Percentiles rank a stretch among this genome's conserved stretches.
Conservation (phyloP, 1,140 invertebrate genomes). For the Hesperophylax magnus region DNA sequence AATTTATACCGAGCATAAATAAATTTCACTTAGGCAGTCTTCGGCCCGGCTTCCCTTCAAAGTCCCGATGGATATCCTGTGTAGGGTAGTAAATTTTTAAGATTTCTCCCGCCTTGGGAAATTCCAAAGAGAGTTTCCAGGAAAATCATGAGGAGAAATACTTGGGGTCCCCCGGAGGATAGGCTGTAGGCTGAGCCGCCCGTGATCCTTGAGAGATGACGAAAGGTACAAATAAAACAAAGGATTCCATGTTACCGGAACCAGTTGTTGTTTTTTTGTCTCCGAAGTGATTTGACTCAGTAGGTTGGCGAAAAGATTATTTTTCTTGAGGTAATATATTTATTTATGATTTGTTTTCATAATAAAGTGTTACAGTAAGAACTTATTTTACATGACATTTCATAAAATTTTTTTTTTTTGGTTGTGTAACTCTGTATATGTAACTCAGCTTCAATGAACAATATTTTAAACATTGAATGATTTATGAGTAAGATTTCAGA, state of each 20-base stretch:
- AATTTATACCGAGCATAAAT: constrained; percentile 22
- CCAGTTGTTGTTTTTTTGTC: too few species aligned
- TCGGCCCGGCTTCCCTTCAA: neutral
- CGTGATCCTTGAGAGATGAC: constrained; percentile 23
- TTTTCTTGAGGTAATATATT: too few species aligned
- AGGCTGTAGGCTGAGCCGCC: neutral
- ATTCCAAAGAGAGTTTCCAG: constrained; percentile 34
- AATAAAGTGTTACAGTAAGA: too few species aligned
- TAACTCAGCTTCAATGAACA: too few species aligned
- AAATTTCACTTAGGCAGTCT: constrained; percentile 17
- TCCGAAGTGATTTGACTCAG: too few species aligned
- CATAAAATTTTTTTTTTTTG: too few species aligned
- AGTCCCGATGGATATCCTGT: constrained; percentile 29
- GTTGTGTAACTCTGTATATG: too few species aligned
- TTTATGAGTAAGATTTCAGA: too few species aligned
- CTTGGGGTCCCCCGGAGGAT: neutral
- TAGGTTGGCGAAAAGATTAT: too few species aligned
- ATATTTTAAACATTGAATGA: too few species aligned
- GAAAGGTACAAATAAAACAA: constrained; percentile 9
- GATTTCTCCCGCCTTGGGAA: constrained; percentile 39
- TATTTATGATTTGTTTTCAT: too few species aligned
- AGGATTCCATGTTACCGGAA: neutral
- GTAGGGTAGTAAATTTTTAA: constrained; percentile 37
- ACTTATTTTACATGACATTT: too few species aligned
- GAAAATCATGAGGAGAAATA: constrained; percentile 35